Conservation (phyloP, 2,113 vertebrate genomes). For the Rhinopomastus cyanomelas region DNA sequence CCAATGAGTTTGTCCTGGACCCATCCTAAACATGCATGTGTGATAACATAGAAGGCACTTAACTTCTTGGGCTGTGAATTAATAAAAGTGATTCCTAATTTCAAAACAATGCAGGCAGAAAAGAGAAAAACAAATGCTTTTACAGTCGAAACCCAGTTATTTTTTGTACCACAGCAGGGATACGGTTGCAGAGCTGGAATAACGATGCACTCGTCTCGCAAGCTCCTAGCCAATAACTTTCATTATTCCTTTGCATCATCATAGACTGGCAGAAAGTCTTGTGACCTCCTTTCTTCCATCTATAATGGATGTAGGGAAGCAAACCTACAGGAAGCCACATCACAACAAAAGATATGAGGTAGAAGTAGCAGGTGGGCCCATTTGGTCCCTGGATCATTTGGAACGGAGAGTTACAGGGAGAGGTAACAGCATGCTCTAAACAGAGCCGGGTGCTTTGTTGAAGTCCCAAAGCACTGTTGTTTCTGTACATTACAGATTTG, state of each 20-base stretch:
- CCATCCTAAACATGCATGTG: neutral
- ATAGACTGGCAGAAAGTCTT: neutral
- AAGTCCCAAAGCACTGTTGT: neutral
- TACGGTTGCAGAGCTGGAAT: neutral
- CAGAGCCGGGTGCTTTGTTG: neutral
- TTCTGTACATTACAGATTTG: neutral
- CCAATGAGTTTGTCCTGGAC: neutral
- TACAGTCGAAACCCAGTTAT: neutral
- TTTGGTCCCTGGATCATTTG: neutral
- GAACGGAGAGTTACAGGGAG: neutral
- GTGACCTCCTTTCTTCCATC: neutral
- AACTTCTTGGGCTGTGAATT: neutral
- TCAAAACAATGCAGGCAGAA: neutral
- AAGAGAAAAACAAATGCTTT: neutral
- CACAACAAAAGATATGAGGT: neutral
- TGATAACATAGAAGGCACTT: neutral
- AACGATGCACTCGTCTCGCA: neutral
- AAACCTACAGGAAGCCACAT: neutral
- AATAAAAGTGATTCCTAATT: neutral
- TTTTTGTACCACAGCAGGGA: neutral
- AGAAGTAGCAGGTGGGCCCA: neutral
- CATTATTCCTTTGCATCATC: neutral
- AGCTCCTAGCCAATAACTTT: neutral
- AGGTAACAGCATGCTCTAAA: neutral
- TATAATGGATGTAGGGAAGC: neutral